A percentile compares a stretch with the other conserved stretches of the same genome.
Evolutionary conservation across 2,113 vertebrate species (phyloP).

Genomic region (Nothoprocta perdicaria): DNA sequence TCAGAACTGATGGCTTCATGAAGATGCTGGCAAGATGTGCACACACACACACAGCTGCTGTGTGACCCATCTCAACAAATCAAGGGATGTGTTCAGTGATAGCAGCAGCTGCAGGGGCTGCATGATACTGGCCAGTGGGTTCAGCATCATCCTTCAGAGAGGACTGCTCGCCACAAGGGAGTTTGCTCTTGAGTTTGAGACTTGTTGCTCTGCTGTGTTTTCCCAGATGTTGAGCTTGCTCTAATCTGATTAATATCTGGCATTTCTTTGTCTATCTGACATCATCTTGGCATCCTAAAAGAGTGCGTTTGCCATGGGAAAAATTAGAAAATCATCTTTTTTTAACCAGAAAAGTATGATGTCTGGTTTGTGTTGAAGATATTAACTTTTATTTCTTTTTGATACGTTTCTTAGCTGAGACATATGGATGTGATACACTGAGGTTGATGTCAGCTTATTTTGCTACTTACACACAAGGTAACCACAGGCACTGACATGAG

Average conservation of each 20-base stretch:
- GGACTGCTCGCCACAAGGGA: neutral
- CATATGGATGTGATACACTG: neutral
- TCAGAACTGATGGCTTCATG: accelerated
- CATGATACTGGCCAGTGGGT: accelerated
- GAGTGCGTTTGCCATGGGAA: neutral
- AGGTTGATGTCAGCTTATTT: neutral
- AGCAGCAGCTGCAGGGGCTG: accelerated
- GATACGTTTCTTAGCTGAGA: neutral
- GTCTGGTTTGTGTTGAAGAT: neutral
- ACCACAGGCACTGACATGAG: neutral
- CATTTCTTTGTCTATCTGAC: neutral
- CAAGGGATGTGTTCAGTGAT: neutral
- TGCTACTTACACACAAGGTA: neutral
- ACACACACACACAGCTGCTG: accelerated
- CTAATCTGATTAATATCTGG: neutral
- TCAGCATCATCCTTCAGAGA: neutral
- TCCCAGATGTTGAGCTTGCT: neutral
- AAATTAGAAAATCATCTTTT: neutral
- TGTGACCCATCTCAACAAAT: too few relatives aligned
- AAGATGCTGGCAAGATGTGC: neutral
- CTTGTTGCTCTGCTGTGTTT: neutral
- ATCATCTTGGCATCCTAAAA: neutral
- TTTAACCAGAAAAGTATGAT: neutral
- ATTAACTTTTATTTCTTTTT: neutral
- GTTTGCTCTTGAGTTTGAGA: neutral